phyloP scores from a whole-genome alignment of 2,797 vertebrate species.

The Lophius americanus region DNA sequence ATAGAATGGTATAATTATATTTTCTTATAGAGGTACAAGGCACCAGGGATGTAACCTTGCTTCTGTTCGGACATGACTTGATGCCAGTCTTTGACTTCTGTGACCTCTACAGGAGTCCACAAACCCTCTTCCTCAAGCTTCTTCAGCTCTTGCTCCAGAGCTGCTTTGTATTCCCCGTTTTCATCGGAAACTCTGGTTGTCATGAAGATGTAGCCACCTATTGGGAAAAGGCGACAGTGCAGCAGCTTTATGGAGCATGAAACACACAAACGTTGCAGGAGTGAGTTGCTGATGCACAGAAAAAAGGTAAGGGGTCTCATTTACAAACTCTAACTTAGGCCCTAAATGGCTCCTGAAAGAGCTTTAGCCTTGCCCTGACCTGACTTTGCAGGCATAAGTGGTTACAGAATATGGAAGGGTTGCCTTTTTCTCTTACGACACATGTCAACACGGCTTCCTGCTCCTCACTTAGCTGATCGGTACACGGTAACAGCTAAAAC shows the following conservation, averaged over 20 bases:
- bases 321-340: too few species aligned
- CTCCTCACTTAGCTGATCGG: too few species aligned
- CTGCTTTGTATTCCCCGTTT: conserved; percentile 83
- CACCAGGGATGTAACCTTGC: conserved; percentile 84
- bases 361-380: too few species aligned
- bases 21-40: conserved; percentile 64
- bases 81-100: conserved; percentile 86
- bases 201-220: conserved; percentile 92
- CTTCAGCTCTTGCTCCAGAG: conserved; percentile 77
- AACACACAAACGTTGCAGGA: not conserved
- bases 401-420: too few species aligned
- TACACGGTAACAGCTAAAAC: too few species aligned
- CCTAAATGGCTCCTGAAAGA: too few species aligned
- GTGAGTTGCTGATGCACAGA: not conserved
- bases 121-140: conserved; percentile 79
- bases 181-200: conserved; percentile 85
- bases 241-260: not conserved
- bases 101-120: conserved; percentile 77
- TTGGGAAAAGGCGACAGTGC: conserved; percentile 11
- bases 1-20: not conserved
- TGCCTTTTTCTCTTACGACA: too few species aligned
- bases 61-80: conserved; percentile 80
- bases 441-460: too few species aligned
- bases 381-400: too few species aligned
- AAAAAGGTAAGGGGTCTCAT: not conserved